Conservation (phyloP, 2,113 vertebrate genomes). For the Lucifuga dentata region DNA sequence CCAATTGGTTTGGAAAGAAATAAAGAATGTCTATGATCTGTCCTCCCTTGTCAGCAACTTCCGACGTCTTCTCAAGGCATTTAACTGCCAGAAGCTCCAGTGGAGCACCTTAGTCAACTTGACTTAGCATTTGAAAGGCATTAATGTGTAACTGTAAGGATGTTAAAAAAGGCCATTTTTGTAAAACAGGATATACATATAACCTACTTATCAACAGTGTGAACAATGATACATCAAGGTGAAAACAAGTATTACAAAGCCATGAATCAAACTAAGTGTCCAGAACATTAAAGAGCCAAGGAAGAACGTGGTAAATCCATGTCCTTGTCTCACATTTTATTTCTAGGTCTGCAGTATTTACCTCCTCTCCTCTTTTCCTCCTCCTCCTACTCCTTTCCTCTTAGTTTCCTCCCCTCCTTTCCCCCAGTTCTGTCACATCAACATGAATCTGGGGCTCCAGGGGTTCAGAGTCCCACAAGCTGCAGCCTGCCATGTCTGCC, state of each 20-base stretch:
- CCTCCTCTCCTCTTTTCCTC: background rate
- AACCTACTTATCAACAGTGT: background rate
- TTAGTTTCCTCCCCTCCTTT: constrained; percentile 20
- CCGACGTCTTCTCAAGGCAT: constrained; percentile 24
- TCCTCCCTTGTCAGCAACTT: background rate
- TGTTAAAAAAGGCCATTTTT: background rate
- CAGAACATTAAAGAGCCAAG: constrained; percentile 24
- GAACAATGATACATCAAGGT: constrained; percentile 33
- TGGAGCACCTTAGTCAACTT: constrained; percentile 40
- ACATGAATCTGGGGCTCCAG: constrained; percentile 48
- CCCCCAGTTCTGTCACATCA: constrained; percentile 61
- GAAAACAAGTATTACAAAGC: background rate
- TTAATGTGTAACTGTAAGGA: constrained; percentile 35
- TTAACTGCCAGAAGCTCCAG: constrained; percentile 28
- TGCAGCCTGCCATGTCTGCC: constrained; percentile 52
- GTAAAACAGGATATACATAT: constrained; percentile 17
- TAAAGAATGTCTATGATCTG: background rate
- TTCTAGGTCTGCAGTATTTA: constrained; percentile 41
- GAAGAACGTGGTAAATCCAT: constrained; percentile 4
- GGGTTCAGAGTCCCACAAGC: constrained; percentile 55
- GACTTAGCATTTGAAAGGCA: constrained; percentile 26
- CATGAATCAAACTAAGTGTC: constrained; percentile 25
- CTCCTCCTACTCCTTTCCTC: background rate
- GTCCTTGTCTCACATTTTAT: constrained; percentile 30
- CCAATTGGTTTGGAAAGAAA: constrained; percentile 8